Percentiles rank a stretch among this genome's conserved stretches.
phyloP scores from a whole-genome alignment of 2,113 vertebrate species.

The Eonycteris spelaea region DNA sequence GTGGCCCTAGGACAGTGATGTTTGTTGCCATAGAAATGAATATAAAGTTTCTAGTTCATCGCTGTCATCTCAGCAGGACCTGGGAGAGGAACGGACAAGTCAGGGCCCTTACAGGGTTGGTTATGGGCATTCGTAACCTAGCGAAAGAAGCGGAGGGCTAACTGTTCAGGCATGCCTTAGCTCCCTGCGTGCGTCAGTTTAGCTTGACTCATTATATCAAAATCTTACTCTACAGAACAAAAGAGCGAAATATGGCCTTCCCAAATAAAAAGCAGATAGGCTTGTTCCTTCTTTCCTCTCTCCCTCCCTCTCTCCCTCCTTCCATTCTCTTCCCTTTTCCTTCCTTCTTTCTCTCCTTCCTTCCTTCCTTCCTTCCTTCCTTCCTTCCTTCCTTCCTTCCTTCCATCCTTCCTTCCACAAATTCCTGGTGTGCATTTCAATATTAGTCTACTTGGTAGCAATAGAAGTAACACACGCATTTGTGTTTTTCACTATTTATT shows the following conservation, averaged over 20 bases:
- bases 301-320: neutral
- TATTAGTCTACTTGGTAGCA: neutral
- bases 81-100: neutral
- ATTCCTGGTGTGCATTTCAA: neutral
- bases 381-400: no score
- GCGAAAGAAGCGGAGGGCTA: neutral
- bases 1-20: slow-evolving; percentile 33
- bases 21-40: slow-evolving; percentile 64
- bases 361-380: neutral
- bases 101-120: slow-evolving; percentile 27
- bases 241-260: neutral
- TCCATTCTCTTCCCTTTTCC: neutral
- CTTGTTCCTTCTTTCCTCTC: neutral
- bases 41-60: slow-evolving; percentile 39
- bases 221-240: neutral
- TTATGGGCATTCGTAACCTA: neutral
- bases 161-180: slow-evolving; percentile 33
- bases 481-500: neutral
- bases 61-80: slow-evolving; percentile 43
- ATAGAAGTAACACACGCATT: neutral
- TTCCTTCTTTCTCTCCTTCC: neutral
- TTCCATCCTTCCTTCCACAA: neutral
- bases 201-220: neutral
- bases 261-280: neutral
- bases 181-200: neutral